phyloP scores from a whole-genome alignment of 2,888 invertebrate species.

The Pegoplata infirma region DNA sequence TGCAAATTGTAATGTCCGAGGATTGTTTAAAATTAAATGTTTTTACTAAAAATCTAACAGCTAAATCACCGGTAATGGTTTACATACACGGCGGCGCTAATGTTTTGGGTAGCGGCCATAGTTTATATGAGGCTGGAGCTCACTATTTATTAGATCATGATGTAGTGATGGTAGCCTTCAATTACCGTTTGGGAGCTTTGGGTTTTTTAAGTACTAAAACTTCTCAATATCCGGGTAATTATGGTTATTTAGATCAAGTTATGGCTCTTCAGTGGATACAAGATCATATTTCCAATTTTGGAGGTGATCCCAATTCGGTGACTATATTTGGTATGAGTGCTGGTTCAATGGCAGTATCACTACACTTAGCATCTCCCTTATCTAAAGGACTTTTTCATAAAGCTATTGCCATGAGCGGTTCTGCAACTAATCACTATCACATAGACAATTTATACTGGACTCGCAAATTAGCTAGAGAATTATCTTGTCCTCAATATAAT shows the following conservation, averaged over 20 bases:
- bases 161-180: slow-evolving; percentile 73
- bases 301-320: slow-evolving; percentile 82
- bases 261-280: slow-evolving; percentile 82
- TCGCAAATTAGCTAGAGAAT: slow-evolving; percentile 80
- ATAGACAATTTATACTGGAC: slow-evolving; percentile 80
- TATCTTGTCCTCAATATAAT: slow-evolving; percentile 81
- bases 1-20: slow-evolving; percentile 78
- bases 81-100: slow-evolving; percentile 74
- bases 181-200: slow-evolving; percentile 74
- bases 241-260: slow-evolving; percentile 84
- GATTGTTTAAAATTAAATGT: slow-evolving; percentile 84
- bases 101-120: slow-evolving; percentile 70
- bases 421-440: slow-evolving; percentile 79
- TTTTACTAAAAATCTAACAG: slow-evolving; percentile 76
- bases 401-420: slow-evolving; percentile 84
- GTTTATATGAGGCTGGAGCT: slow-evolving; percentile 70
- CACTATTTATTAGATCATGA: slow-evolving; percentile 72
- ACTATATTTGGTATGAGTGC: slow-evolving; percentile 82
- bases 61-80: slow-evolving; percentile 68
- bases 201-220: slow-evolving; percentile 82
- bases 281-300: slow-evolving; percentile 82
- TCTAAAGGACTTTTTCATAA: slow-evolving; percentile 83
- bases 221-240: slow-evolving; percentile 82
- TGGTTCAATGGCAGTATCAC: slow-evolving; percentile 78
- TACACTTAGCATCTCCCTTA: slow-evolving; percentile 82